Percentiles rank a stretch among this genome's conserved stretches.
These are phyloP conservation scores for Ctenodactylus gundi DNA, from an alignment of 2,113 vertebrate genomes.

Conservation along the genomic window DNA sequence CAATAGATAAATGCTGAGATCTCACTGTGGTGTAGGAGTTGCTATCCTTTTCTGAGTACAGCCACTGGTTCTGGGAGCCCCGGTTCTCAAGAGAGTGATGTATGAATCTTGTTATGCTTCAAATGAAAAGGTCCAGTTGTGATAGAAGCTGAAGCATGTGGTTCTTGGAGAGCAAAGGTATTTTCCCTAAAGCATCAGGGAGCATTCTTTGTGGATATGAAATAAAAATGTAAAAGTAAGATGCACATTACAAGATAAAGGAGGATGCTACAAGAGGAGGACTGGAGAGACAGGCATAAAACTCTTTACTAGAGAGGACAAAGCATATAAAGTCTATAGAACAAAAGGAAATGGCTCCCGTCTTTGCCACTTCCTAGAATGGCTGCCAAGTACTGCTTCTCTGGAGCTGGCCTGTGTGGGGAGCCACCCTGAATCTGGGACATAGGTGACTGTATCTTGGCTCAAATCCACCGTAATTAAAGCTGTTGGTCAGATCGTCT, in stretches of 20 bases:
- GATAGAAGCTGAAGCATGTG: background rate
- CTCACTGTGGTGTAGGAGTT: background rate
- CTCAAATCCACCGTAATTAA: too few species aligned
- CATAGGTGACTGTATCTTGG: too few species aligned
- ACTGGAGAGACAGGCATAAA: background rate
- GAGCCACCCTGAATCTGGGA: too few species aligned
- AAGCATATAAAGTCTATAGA: too few species aligned
- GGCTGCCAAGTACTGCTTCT: too few species aligned
- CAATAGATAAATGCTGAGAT: background rate
- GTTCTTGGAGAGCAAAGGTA: background rate
- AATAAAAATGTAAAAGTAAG: background rate
- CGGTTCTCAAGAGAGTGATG: background rate
- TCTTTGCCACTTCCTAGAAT: too few species aligned
- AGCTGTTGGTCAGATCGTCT: too few species aligned
- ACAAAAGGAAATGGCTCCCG: too few species aligned
- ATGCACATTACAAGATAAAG: background rate
- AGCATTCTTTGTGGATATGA: background rate
- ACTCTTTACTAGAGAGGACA: background rate
- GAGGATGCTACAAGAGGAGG: background rate
- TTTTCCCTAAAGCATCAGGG: background rate
- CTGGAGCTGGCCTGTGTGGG: too few species aligned
- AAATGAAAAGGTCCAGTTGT: background rate
- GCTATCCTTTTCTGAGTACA: background rate
- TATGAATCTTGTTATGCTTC: background rate
- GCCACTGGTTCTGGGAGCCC: background rate